Conservation (phyloP, 1,140 invertebrate species). For the Armadillidium nasatum region DNA sequence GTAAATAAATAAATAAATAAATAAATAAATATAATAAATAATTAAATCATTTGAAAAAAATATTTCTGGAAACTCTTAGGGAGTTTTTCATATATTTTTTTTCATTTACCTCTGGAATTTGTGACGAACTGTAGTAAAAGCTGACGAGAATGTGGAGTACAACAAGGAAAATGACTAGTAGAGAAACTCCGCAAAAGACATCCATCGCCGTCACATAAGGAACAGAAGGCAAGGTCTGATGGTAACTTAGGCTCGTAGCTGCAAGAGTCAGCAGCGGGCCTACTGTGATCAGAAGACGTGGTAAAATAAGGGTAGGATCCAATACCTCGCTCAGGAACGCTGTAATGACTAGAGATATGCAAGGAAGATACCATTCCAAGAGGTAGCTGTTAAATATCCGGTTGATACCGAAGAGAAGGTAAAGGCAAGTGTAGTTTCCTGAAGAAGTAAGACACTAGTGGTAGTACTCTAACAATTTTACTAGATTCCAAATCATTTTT, state of each 20-base stretch:
- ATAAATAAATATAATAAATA: too few species aligned
- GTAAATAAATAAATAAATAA: too few species aligned
- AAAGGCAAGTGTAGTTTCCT: conserved; percentile 37
- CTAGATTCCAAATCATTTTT: too few species aligned
- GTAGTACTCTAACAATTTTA: too few species aligned
- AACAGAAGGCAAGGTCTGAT: neutral
- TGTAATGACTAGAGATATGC: conserved; percentile 35
- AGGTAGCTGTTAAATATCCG: conserved; percentile 34
- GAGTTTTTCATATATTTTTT: too few species aligned
- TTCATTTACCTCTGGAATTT: neutral
- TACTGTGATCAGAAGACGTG: conserved; percentile 34
- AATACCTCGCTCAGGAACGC: conserved; percentile 33
- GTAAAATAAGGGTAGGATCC: conserved; percentile 26
- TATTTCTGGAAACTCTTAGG: too few species aligned
- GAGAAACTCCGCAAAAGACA: neutral
- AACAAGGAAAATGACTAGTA: neutral
- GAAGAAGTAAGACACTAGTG: neutral
- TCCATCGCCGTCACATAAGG: neutral
- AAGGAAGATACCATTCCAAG: conserved; percentile 37
- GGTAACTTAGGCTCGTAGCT: neutral
- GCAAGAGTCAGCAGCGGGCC: conserved; percentile 32
- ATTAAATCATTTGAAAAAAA: too few species aligned
- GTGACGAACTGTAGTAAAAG: neutral
- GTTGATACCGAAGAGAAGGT: conserved; percentile 29
- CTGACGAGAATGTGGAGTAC: neutral